Evolutionary conservation across 2,888 invertebrate species (phyloP).

Genomic region (Omphaloscelis lunosa): DNA sequence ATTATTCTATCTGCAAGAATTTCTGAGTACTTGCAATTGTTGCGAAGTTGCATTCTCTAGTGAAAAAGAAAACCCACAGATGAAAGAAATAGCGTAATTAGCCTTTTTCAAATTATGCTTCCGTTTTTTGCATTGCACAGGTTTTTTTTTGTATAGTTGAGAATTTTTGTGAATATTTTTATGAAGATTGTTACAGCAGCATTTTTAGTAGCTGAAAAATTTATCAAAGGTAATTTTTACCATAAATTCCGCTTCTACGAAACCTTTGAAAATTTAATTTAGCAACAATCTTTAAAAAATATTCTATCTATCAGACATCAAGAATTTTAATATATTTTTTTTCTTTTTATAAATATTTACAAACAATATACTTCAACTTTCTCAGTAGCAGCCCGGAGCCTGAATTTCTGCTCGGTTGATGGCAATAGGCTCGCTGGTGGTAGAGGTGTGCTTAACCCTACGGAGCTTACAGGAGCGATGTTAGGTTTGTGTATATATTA

Average conservation of each 20-base stretch:
- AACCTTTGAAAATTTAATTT: not conserved
- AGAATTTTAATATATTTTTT: not conserved
- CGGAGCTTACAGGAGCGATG: no score
- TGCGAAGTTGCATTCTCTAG: constrained; percentile 62
- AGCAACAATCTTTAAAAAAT: not conserved
- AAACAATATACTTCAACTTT: no score
- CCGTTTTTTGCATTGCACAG: constrained; percentile 29
- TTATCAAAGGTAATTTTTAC: not conserved
- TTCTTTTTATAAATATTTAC: no score
- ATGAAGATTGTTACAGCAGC: not conserved
- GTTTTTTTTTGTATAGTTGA: constrained; percentile 15
- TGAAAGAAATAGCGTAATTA: constrained; percentile 65
- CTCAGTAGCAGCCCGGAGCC: no score
- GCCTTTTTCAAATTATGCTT: constrained; percentile 55
- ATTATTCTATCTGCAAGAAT: constrained; percentile 68
- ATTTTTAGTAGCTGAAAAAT: not conserved
- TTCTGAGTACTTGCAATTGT: constrained; percentile 63
- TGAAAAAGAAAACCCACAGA: constrained; percentile 53
- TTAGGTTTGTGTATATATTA: not conserved
- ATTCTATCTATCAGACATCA: not conserved
- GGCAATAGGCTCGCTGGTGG: no score
- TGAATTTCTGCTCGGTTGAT: no score
- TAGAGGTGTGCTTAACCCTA: no score
- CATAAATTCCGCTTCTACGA: not conserved
- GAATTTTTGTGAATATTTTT: constrained; percentile 13